A percentile compares a stretch with the other conserved stretches of the same genome.
Conservation (phyloP, 1,140 invertebrate genomes). For the Drosophila aff. region DNA sequence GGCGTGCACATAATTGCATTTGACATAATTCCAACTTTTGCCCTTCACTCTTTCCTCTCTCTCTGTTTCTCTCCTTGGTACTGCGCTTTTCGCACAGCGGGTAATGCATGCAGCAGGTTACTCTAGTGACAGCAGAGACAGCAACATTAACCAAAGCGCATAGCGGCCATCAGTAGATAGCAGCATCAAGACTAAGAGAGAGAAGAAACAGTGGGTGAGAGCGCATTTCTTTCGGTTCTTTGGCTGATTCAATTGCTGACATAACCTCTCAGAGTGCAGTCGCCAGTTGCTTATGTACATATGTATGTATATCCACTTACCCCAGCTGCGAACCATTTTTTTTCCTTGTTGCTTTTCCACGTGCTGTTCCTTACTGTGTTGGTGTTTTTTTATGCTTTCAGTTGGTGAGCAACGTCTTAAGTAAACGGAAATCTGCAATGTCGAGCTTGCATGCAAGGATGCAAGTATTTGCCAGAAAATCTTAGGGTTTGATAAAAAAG, state of each 20-base stretch:
- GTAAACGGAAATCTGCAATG: background rate
- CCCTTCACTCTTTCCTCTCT: background rate
- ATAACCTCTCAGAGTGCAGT: constrained; percentile 45
- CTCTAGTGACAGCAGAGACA: constrained; percentile 11
- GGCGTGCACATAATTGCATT: constrained; percentile 48
- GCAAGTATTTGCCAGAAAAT: background rate
- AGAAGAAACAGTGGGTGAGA: background rate
- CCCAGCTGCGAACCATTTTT: background rate
- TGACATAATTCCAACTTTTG: constrained; percentile 48
- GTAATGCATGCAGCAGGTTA: constrained; percentile 14
- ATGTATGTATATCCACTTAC: background rate
- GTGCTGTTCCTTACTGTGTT: background rate
- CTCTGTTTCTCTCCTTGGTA: background rate
- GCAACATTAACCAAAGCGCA: constrained; percentile 39
- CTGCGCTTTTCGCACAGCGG: constrained; percentile 17
- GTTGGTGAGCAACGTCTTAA: no score
- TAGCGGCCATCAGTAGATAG: constrained; percentile 17
- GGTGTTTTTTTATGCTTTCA: background rate
- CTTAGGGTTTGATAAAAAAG: no score
- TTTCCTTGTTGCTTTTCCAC: constrained; percentile 1
- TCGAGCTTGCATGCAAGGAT: background rate
- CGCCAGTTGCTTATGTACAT: constrained; percentile 14
- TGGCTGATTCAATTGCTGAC: constrained; percentile 49
- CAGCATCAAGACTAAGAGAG: background rate
- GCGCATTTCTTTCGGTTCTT: constrained; percentile 29